These are phyloP conservation scores for Eugnorisma glareosa DNA, from an alignment of 2,888 invertebrate species.

Conservation along the genomic window DNA sequence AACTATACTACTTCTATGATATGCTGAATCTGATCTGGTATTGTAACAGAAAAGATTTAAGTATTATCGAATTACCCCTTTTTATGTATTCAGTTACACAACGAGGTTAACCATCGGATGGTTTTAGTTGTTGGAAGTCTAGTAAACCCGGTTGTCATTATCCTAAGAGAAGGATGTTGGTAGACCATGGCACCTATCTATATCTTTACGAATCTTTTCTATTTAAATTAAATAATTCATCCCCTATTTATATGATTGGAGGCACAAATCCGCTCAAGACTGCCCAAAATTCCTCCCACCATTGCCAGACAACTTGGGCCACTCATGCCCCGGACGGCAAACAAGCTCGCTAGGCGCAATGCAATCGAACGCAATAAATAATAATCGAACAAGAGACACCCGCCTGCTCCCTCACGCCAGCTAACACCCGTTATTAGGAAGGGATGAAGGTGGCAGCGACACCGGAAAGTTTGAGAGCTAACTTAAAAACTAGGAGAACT, in stretches of 20 bases:
- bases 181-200: too few relatives aligned
- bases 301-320: conserved; percentile 57
- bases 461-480: not conserved
- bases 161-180: not conserved
- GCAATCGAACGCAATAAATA: conserved; percentile 72
- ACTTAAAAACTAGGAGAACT: not conserved
- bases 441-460: conserved; percentile 31
- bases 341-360: conserved; percentile 66
- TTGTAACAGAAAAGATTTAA: not conserved
- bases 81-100: too few relatives aligned
- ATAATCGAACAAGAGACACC: conserved; percentile 67
- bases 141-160: not conserved
- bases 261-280: not conserved
- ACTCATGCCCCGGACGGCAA: conserved; percentile 40
- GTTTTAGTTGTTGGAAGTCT: not conserved
- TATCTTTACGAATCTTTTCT: not conserved
- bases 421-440: conserved; percentile 4
- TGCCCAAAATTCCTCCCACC: conserved; percentile 11
- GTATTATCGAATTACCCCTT: too few relatives aligned
- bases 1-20: not conserved
- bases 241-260: not conserved
- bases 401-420: conserved; percentile 54
- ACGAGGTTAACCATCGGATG: too few relatives aligned
- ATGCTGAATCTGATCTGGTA: not conserved
- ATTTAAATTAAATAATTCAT: not conserved